A percentile compares a stretch with the other conserved stretches of the same genome.
These are phyloP conservation scores for Intellagama lesueurii DNA, from an alignment of 2,797 vertebrate species.

Conservation along the genomic window DNA sequence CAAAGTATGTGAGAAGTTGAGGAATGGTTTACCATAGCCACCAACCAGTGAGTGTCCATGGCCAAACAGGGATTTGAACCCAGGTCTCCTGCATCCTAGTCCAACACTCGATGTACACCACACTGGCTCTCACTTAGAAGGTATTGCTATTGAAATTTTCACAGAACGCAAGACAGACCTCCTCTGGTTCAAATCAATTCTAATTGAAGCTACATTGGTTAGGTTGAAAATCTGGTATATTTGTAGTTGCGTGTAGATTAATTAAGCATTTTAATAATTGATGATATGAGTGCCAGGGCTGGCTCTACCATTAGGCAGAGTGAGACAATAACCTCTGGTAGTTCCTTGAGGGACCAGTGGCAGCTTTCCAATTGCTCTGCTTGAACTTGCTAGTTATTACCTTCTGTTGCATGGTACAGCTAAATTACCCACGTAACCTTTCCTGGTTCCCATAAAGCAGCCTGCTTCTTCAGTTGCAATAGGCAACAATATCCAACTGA, in stretches of 20 bases:
- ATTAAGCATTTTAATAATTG: neutral
- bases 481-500: neutral
- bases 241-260: neutral
- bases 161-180: neutral
- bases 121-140: neutral
- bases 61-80: neutral
- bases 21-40: too few relatives aligned
- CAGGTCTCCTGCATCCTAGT: neutral
- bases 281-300: neutral
- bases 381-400: neutral
- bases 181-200: neutral
- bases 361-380: neutral
- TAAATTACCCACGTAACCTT: neutral
- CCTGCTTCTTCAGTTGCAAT: neutral
- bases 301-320: neutral
- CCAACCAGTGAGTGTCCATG: neutral
- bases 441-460: neutral
- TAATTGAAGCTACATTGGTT: neutral
- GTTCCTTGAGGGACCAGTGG: neutral
- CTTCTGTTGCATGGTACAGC: neutral
- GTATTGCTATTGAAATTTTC: neutral
- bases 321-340: neutral
- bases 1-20: too few relatives aligned
- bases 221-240: neutral
- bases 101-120: neutral